Conservation (phyloP, 2,797 vertebrate species). For the Pipistrellus pipistrellus region DNA sequence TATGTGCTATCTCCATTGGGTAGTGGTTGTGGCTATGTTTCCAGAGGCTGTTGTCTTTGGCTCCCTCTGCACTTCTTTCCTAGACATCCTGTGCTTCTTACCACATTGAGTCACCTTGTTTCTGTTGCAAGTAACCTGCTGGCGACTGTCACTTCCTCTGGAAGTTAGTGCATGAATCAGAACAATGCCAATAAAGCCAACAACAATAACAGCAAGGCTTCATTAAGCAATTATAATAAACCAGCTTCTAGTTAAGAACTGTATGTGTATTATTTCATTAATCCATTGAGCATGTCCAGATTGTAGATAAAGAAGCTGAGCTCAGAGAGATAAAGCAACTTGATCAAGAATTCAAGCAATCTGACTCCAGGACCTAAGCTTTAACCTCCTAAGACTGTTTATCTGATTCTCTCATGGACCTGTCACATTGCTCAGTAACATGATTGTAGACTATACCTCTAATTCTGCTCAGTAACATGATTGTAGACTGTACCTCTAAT, state of each 20-base stretch:
- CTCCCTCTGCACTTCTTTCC: conserved; percentile 52
- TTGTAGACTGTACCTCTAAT: neutral
- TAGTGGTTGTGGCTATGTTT: conserved; percentile 18
- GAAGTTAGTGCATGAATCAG: conserved; percentile 57
- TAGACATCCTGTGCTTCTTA: conserved; percentile 54
- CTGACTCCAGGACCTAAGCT: neutral
- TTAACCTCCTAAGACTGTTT: neutral
- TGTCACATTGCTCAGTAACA: neutral
- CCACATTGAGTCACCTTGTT: conserved; percentile 59
- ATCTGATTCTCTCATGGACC: neutral
- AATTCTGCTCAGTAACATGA: neutral
- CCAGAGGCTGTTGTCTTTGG: conserved; percentile 66
- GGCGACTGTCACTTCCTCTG: conserved; percentile 52
- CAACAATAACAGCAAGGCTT: conserved; percentile 57
- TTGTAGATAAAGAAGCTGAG: conserved; percentile 43
- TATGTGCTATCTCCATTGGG: neutral
- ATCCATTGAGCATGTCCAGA: neutral
- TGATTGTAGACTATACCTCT: neutral
- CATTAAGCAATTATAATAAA: neutral
- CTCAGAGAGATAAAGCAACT: neutral
- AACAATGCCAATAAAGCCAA: conserved; percentile 50
- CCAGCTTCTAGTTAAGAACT: conserved; percentile 7
- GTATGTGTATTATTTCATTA: neutral
- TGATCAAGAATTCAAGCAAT: conserved; percentile 7
- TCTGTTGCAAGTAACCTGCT: conserved; percentile 54